Evolutionary conservation across 2,113 vertebrate species (phyloP), one percentile per base, ranked within the genome.

Genomic region (Spermophilus dauricus): DNA sequence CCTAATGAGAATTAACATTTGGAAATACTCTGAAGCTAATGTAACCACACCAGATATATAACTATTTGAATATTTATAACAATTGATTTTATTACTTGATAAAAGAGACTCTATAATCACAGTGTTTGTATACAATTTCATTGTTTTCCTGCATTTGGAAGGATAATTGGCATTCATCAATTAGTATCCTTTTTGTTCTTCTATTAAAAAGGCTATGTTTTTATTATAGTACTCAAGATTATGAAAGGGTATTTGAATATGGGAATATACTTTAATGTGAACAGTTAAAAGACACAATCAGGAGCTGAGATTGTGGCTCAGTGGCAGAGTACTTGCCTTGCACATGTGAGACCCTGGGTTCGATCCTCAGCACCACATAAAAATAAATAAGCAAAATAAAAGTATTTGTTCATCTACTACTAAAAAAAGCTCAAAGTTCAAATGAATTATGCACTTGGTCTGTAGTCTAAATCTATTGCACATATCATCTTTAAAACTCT

Each of bases 81-180:
- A 96, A 94, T 61, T n/a, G 12, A 75, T 76, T 88, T 56, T 83
- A 30, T 12, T 86, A 53, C 89, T 86, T 92, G 34, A 78, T 86
- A 80, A 80, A 82, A 76, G 14, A 92, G 10, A 72, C 2, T 77
- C 28, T 84, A 84, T 1, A 70, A 22, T 45, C 80, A 89, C 16
- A 82, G 10, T 85, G 13, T 78, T 39, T 34, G 4, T 30, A 86
- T 32, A 86, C 0, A 83, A 78, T 86, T 85, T 53, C 76, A 88
- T 73, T 56, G 20, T 11, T 69, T 73, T 76, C 13, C 39, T 73
- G 24, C 2, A 78, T 65, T 37, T 45, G 26, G 34, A 89, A 92
- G 63, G 3, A 80, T 51, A 67, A 39, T 37, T 96, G 16, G 11
- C 30, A 94, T 81, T 92, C 39, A 80, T 73, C 22, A 67, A 53